Evolutionary conservation across 2,113 vertebrate genomes (phyloP).

Genomic region (Puffinus mauretanicus): DNA sequence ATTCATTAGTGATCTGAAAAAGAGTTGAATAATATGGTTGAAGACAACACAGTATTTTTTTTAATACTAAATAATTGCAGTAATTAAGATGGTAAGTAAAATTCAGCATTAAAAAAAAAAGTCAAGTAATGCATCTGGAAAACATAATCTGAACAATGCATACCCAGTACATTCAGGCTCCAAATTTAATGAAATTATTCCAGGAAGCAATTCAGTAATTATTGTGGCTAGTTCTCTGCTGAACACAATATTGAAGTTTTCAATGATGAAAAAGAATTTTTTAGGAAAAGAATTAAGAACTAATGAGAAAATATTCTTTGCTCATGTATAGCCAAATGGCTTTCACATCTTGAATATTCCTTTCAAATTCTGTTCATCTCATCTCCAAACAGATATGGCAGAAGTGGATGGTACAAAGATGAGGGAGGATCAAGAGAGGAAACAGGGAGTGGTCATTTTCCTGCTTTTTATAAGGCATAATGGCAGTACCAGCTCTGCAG

Average conservation of each 20-base stretch:
- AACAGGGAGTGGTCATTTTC: not conserved
- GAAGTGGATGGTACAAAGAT: not conserved
- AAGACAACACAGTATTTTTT: not conserved
- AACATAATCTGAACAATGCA: not conserved
- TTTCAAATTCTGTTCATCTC: not conserved
- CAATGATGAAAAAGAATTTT: not conserved
- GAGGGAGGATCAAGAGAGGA: not conserved
- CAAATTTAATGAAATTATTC: not conserved
- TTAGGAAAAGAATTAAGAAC: not conserved
- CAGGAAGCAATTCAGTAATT: not conserved
- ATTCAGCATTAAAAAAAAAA: not conserved
- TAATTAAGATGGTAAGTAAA: not conserved
- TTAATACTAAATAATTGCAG: not conserved
- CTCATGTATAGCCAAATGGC: not conserved
- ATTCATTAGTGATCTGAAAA: not conserved
- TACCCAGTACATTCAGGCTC: fast-evolving
- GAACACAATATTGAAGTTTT: no score
- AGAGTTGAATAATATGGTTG: not conserved
- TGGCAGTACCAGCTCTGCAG: not conserved
- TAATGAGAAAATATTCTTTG: not conserved
- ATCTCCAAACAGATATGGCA: not conserved
- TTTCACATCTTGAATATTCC: not conserved
- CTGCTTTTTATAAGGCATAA: not conserved
- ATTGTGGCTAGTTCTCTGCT: not conserved
- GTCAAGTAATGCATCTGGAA: not conserved